Evolutionary conservation across 2,888 invertebrate genomes (phyloP).

Genomic region (Taphrorychus bicolor): DNA sequence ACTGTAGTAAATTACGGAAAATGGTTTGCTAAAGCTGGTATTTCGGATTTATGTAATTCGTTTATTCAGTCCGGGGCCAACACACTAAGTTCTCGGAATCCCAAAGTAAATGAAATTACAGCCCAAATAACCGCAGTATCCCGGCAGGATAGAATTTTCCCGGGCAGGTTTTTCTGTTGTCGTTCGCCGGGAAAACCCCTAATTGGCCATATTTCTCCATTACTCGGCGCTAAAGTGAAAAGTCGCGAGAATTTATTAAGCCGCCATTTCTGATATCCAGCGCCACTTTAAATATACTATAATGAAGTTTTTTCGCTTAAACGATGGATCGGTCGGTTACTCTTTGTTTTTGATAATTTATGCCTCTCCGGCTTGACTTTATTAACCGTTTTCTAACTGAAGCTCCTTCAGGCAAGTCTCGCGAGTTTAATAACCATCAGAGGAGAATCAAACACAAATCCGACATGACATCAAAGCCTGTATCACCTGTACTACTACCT

Average conservation of each 20-base stretch:
- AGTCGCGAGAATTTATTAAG: slow-evolving; percentile 44
- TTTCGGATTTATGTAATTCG: neutral
- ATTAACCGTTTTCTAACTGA: neutral
- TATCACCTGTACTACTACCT: neutral
- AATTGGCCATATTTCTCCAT: slow-evolving; percentile 50
- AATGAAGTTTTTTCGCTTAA: slow-evolving; percentile 29
- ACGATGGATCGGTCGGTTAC: neutral
- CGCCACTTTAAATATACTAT: slow-evolving; percentile 40
- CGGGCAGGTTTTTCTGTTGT: slow-evolving; percentile 34
- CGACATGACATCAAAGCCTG: neutral
- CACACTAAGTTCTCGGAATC: neutral
- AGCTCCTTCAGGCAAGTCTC: neutral
- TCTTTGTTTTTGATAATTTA: neutral
- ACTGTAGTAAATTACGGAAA: too few relatives aligned
- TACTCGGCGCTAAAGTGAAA: slow-evolving; percentile 46
- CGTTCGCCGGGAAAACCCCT: slow-evolving; percentile 39
- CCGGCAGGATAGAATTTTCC: slow-evolving; percentile 16
- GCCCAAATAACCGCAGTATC: slow-evolving; percentile 21
- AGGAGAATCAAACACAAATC: neutral
- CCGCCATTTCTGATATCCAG: slow-evolving; percentile 36
- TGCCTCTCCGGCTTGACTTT: neutral
- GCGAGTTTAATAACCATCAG: neutral
- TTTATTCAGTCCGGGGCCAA: neutral
- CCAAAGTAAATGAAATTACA: slow-evolving; percentile 18
- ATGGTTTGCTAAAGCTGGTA: neutral